Evolutionary conservation across 2,113 vertebrate genomes (phyloP), one percentile per base, ranked within the genome.

Genomic region (Meriones unguiculatus): DNA sequence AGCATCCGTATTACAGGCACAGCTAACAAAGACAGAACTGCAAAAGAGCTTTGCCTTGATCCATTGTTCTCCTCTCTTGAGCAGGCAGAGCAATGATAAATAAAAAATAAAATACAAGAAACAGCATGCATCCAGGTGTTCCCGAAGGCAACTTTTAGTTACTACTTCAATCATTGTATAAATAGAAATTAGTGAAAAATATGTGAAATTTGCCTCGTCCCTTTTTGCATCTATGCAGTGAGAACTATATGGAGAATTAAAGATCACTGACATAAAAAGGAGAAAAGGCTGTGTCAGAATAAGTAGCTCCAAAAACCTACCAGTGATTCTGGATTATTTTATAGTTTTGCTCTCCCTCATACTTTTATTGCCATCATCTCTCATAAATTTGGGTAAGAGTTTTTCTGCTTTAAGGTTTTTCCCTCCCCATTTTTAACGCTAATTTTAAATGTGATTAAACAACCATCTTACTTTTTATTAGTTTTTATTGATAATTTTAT

Each of bases 81-180:
- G 22, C n/a, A 77, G 67, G 57, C 0, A 87, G 62, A 91, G 14
- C 91, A 82, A 65, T 70, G 57, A n/a, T 91, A 98, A 97, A 95
- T 94, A 89, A 78, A 97, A 95, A 93, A 97, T 95, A 95, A 96
- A 88, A 70, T 97, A 93, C 97, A 69, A 96, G 81, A 41, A 94
- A 18, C 15, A 64, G 25, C 35, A 67, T 82, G 14, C 32, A n/a
- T 87, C 73, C 5, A 24, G 91, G n/a, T 25, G 91, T 95, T 69
- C 87, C 87, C 97, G 87, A 67, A 89, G 87, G 65, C 38, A 97
- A 85, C 1, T 93, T 85, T 93, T 81, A 95, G 35, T 86, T 86
- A 85, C 96, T 94, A 94, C 89, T 38, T 38, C n/a, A 41, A 28
- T 97, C 32, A 95, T 20, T 96, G 73, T 59, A 84, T 35, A 70